These are phyloP conservation scores for Pseudococcus viburni DNA, from an alignment of 2,888 invertebrate species.

Conservation along the genomic window DNA sequence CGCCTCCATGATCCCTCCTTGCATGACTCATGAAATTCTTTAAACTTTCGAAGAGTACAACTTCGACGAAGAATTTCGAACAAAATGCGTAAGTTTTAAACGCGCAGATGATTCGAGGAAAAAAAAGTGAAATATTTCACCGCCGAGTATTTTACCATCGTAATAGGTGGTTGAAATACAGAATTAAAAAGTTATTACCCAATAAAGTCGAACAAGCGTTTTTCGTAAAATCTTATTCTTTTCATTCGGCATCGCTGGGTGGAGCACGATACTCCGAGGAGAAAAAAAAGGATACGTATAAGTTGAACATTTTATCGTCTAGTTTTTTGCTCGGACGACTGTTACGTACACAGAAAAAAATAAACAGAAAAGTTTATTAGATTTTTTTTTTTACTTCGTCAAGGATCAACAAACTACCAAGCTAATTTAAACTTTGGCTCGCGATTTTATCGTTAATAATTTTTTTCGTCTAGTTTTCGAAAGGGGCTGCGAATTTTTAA, in stretches of 20 bases:
- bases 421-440: constrained; percentile 47
- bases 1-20: too few species aligned
- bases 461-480: constrained; percentile 12
- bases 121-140: background rate
- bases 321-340: background rate
- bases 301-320: constrained; percentile 30
- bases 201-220: constrained; percentile 11
- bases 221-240: background rate
- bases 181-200: constrained; percentile 9
- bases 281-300: background rate
- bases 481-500: constrained; percentile 24
- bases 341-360: background rate
- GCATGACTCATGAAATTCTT: too few species aligned
- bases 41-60: too few species aligned
- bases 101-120: background rate
- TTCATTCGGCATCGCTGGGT: background rate
- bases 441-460: constrained; percentile 58
- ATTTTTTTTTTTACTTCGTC: background rate
- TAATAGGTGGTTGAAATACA: background rate
- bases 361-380: constrained; percentile 42
- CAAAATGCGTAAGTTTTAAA: background rate
- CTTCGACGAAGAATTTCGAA: too few species aligned
- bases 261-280: too few species aligned
- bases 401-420: constrained; percentile 5
- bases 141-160: background rate